Conservation (phyloP, 53 echinoderm and acorn worm species). For the Crossaster papposus region DNA sequence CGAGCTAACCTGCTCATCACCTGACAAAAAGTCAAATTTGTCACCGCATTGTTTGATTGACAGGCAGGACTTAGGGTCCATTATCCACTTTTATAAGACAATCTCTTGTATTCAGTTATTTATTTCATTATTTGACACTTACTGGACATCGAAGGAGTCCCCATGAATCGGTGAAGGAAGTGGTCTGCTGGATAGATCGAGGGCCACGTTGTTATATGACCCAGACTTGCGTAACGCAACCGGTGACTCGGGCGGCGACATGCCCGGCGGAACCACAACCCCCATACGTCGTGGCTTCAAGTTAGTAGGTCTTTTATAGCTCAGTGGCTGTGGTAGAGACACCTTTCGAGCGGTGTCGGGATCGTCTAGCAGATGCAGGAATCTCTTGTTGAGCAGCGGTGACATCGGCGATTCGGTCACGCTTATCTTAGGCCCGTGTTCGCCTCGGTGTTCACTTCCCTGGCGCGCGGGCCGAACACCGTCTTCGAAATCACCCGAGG, state of each 20-base stretch:
- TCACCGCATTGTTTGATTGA: no score
- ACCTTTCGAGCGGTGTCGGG: constrained; percentile 5
- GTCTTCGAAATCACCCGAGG: neutral
- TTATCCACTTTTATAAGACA: no score
- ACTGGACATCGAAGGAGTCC: constrained; percentile 45
- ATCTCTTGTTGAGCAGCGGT: neutral
- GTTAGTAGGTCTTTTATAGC: no score
- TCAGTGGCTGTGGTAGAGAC: constrained; percentile 36
- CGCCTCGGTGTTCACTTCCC: neutral
- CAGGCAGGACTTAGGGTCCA: no score
- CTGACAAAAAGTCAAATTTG: no score
- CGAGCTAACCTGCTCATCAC: no score
- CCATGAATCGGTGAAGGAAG: constrained; percentile 37
- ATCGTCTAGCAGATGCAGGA: constrained; percentile 26
- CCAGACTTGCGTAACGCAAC: constrained; percentile 19
- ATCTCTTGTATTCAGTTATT: no score
- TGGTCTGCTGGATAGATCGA: constrained; percentile 32
- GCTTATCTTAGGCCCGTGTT: neutral
- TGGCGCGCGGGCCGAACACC: neutral
- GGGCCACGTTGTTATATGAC: constrained; percentile 27
- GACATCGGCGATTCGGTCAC: neutral
- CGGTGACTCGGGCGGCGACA: constrained; percentile 24
- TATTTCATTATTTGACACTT: constrained; percentile 18
- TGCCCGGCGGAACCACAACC: neutral
- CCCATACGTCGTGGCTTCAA: neutral